These are phyloP conservation scores for Paragorgia papillata DNA, from an alignment of 92 coral and sea anemone genomes.

Conservation along the genomic window DNA sequence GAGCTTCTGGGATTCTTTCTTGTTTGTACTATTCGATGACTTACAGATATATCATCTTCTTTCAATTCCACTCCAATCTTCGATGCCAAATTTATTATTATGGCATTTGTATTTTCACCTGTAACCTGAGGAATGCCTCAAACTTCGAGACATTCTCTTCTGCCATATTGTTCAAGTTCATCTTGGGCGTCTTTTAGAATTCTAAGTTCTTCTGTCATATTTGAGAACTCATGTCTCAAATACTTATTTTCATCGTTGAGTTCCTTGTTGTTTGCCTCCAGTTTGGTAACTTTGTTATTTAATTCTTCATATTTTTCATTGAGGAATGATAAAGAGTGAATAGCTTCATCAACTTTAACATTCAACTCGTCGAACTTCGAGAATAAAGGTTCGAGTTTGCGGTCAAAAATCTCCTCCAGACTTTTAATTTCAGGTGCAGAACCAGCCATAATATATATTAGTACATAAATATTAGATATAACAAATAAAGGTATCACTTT, in stretches of 20 bases:
- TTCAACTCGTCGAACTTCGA: not conserved
- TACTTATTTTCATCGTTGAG: too few relatives aligned
- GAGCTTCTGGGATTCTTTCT: not conserved
- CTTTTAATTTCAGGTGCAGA: too few relatives aligned
- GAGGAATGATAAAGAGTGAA: not conserved
- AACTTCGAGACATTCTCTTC: conserved; percentile 18
- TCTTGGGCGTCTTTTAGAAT: not conserved
- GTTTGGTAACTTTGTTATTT: not conserved
- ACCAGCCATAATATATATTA: too few relatives aligned
- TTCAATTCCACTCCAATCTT: not conserved
- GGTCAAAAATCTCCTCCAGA: too few relatives aligned
- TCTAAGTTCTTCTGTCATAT: not conserved
- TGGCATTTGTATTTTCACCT: conserved; percentile 5
- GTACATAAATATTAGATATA: too few relatives aligned
- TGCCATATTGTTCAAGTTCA: conserved; percentile 10
- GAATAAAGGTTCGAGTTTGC: too few relatives aligned
- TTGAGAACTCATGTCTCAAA: not conserved
- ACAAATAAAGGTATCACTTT: too few relatives aligned
- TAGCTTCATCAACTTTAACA: not conserved
- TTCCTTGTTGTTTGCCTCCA: not conserved
- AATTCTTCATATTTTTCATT: not conserved
- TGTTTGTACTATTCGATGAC: conserved; percentile 1
- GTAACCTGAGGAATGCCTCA: conserved; percentile 10
- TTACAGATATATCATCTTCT: conserved; percentile 24
- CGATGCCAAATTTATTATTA: conserved; percentile 16